Evolutionary conservation across 1,140 invertebrate species (phyloP).

Genomic region (Saccostrea glomerata): DNA sequence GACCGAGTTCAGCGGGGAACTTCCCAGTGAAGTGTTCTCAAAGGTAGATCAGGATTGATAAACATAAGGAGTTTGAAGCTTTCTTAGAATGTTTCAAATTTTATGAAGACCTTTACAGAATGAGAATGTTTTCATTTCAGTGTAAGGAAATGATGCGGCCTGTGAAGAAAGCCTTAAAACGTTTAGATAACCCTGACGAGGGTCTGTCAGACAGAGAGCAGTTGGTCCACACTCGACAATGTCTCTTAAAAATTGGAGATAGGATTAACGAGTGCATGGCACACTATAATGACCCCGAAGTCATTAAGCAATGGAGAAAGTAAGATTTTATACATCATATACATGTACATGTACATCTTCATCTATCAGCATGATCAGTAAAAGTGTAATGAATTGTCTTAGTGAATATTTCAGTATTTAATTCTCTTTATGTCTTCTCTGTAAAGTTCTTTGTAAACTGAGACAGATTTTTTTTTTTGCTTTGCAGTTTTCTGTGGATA

Average conservation of each 20-base stretch:
- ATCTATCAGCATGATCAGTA: too few species aligned
- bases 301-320: constrained; percentile 94
- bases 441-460: background rate
- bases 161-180: constrained; percentile 95
- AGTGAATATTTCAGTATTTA: too few species aligned
- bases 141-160: constrained; percentile 99
- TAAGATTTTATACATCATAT: constrained; percentile 66
- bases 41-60: constrained; percentile 48
- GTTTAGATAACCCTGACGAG: constrained; percentile 94
- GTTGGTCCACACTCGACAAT: constrained; percentile 90
- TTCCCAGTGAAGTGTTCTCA: constrained; percentile 58
- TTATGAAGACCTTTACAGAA: background rate
- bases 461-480: background rate
- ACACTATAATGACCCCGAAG: constrained; percentile 90
- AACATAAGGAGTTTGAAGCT: background rate
- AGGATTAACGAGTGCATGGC: constrained; percentile 93
- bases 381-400: too few species aligned
- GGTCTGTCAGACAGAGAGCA: constrained; percentile 87
- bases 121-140: constrained; percentile 77
- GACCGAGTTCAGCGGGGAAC: constrained; percentile 51
- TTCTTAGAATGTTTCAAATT: background rate
- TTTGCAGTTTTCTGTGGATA: constrained; percentile 94
- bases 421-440: too few species aligned
- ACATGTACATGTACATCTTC: too few species aligned
- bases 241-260: constrained; percentile 94